Percentiles rank a stretch among this genome's conserved stretches.
Evolutionary conservation across 2,113 vertebrate genomes (phyloP).

Genomic region (Semicossyphus pulcher): DNA sequence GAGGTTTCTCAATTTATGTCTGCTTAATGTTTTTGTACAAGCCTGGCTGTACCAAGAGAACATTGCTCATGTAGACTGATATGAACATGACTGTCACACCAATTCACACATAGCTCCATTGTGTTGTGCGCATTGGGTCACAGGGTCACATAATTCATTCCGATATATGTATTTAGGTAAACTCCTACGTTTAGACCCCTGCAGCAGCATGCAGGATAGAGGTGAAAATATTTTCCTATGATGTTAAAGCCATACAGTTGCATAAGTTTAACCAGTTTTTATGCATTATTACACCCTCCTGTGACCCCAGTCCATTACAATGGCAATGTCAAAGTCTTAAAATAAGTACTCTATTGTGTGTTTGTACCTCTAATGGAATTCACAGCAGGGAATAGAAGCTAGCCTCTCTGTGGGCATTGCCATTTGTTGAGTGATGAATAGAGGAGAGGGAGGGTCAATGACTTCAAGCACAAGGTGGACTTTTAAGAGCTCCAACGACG

Average conservation of each 20-base stretch:
- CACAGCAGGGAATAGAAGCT: constrained; percentile 42
- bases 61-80: not conserved
- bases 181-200: not conserved
- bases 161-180: constrained; percentile 12
- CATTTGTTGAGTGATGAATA: constrained; percentile 63
- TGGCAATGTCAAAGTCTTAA: constrained; percentile 51
- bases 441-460: constrained; percentile 63
- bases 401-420: constrained; percentile 34
- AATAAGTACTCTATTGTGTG: constrained; percentile 50
- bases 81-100: constrained; percentile 3
- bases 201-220: too few species aligned
- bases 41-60: not conserved
- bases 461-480: constrained; percentile 59
- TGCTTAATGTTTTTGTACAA: too few species aligned
- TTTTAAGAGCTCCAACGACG: constrained; percentile 51
- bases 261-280: constrained; percentile 29
- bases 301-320: constrained; percentile 51
- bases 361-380: constrained; percentile 57
- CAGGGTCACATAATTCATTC: constrained; percentile 9
- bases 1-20: not conserved
- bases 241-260: constrained; percentile 19
- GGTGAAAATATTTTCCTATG: constrained; percentile 16
- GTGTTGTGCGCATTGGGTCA: not conserved
- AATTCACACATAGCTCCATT: not conserved
- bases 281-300: constrained; percentile 17